Base-by-base conservation (phyloP, 2,113 vertebrate species). In the Pseudolaguvia tuberculata region DNA sequence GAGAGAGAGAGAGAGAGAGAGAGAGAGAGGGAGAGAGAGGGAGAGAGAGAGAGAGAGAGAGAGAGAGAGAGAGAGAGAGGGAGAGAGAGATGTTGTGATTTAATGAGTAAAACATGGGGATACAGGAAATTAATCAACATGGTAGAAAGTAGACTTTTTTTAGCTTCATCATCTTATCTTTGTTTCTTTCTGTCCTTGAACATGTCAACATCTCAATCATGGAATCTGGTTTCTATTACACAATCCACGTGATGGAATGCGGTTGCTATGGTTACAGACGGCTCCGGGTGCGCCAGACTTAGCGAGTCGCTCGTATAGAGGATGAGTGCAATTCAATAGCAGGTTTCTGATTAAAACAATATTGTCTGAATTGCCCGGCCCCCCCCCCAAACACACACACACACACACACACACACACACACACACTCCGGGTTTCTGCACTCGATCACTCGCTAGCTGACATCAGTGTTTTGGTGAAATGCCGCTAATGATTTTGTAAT, bases 401-500 rank as follows among this genome's bases (percentile, higher is more conserved):
- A 45, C 27, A 55, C 51, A 27, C 61, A 8, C 21, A 20, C 10
- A 59, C n/a, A 53, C 23, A 57, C 18, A 18, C 50, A 35, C 58
- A 31, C 63, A 39, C n/a, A 53, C 11, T 9, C n/a, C 2, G 17
- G 62, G 29, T 59, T 69, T 80, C 70, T 89, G 82, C 80, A 78
- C 80, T 82, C 79, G 78, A 83, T 88, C 52, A 50, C 50, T 14
- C 87, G 20, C 75, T 12, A 79, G 84, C 83, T 85, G 87, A 82
- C 79, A 75, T 71, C 39, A 78, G 75, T 85, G 65, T 88, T 87
- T 85, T 84, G 71, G 79, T 61, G 71, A 84, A 76, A 82, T 68
- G 17, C 80, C 81, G 80, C 56, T 88, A 88, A 90, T 89, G 82
- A 84, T 85, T 89, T 86, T 86, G 86, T 87, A 83, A 88, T 86